Evolutionary conservation across 2,797 vertebrate species (phyloP).

Genomic region (Pristis pectinata): DNA sequence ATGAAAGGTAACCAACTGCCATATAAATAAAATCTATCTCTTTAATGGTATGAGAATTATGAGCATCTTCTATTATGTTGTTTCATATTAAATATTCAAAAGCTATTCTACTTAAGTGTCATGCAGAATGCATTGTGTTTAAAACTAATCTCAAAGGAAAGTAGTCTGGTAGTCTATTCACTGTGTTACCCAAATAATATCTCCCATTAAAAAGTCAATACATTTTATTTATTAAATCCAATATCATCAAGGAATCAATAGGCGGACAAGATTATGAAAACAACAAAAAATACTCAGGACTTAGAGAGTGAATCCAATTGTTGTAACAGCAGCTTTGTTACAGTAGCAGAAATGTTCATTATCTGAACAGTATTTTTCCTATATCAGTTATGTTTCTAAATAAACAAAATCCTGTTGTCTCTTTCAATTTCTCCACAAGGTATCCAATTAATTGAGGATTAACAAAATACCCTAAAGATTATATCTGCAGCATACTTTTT

Average conservation of each 20-base stretch:
- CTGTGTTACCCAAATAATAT: slow-evolving; percentile 38
- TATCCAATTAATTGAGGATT: slow-evolving; percentile 26
- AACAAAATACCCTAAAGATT: neutral
- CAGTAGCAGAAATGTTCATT: neutral
- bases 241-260: neutral
- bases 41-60: neutral
- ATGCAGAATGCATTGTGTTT: slow-evolving; percentile 11
- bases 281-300: neutral
- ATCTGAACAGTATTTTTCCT: neutral
- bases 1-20: too few relatives aligned
- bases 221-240: neutral
- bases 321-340: neutral
- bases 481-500: slow-evolving; percentile 8
- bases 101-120: neutral
- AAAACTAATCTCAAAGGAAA: slow-evolving; percentile 11
- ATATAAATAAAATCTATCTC: slow-evolving; percentile 3
- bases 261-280: neutral
- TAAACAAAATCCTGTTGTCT: neutral
- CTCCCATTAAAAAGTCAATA: neutral
- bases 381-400: neutral
- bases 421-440: slow-evolving; percentile 17
- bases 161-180: slow-evolving; percentile 36
- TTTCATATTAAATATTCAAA: neutral
- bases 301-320: neutral
- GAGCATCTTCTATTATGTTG: neutral